phyloP scores from a whole-genome alignment of 2,797 vertebrate genomes.

The Hypotaenidia philippensis region DNA sequence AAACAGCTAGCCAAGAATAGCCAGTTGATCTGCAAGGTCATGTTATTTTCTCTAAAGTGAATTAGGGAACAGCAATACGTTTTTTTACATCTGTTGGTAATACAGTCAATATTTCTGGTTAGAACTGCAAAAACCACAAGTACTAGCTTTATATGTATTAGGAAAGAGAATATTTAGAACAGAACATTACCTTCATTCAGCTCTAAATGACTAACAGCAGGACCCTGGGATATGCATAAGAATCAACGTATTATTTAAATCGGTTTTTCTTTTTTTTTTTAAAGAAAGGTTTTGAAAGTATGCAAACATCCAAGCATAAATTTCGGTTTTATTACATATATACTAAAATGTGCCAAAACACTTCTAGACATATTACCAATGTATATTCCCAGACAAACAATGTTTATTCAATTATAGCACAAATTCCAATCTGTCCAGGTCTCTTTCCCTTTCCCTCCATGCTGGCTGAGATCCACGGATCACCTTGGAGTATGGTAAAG shows the following conservation, averaged over 20 bases:
- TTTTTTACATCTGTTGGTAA: background rate
- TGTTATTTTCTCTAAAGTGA: constrained; percentile 5
- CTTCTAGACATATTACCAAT: background rate
- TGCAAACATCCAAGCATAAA: background rate
- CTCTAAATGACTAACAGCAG: constrained; percentile 18
- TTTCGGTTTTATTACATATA: background rate
- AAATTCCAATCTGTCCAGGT: background rate
- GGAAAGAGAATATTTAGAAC: constrained; percentile 29
- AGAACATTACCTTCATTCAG: background rate
- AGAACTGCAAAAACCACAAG: constrained; percentile 1
- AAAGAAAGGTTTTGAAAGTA: background rate
- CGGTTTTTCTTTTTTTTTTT: background rate
- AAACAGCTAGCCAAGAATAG: background rate
- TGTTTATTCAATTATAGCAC: background rate
- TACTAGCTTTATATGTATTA: background rate
- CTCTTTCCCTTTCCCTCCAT: background rate
- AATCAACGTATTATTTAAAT: constrained; percentile 30
- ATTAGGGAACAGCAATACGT: background rate
- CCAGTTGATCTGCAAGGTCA: background rate
- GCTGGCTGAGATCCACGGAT: fast-evolving
- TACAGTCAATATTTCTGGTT: background rate
- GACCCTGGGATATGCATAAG: background rate
- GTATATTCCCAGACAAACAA: background rate
- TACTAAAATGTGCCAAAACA: background rate
- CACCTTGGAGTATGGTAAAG: background rate